phyloP scores from a whole-genome alignment of 1,140 invertebrate species.

The Microplitis demolitor region DNA sequence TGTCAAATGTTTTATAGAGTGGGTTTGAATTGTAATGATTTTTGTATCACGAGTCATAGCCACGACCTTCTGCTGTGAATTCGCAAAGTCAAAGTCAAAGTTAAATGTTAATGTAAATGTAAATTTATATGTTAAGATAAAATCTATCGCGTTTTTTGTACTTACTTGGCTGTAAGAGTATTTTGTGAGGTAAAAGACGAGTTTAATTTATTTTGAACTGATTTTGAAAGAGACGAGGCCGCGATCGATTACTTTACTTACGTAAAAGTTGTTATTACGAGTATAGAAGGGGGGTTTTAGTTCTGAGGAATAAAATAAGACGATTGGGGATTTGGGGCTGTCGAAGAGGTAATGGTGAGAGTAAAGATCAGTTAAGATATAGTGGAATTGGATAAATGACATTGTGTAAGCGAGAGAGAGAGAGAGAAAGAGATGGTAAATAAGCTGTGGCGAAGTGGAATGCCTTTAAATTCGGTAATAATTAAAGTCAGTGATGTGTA shows the following conservation, averaged over 20 bases:
- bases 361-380: slow-evolving; percentile 15
- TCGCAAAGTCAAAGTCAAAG: slow-evolving; percentile 29
- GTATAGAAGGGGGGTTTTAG: slow-evolving; percentile 1
- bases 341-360: slow-evolving; percentile 20
- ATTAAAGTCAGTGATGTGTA: slow-evolving; percentile 53
- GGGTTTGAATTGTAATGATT: neutral
- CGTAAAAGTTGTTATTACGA: too few relatives aligned
- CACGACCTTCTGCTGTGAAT: slow-evolving; percentile 7
- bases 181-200: slow-evolving; percentile 28
- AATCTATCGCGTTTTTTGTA: too few relatives aligned
- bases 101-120: too few relatives aligned
- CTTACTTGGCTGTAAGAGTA: too few relatives aligned
- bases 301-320: neutral
- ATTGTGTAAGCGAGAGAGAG: neutral
- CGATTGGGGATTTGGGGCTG: slow-evolving; percentile 18
- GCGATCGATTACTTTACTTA: slow-evolving; percentile 33
- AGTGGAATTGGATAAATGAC: neutral
- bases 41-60: too few relatives aligned
- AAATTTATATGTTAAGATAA: too few relatives aligned
- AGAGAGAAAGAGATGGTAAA: slow-evolving; percentile 1
- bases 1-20: neutral
- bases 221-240: slow-evolving; percentile 34
- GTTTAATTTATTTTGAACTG: slow-evolving; percentile 45
- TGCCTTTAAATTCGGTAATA: slow-evolving; percentile 51
- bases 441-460: slow-evolving; percentile 26